Percentiles rank a stretch among this genome's conserved stretches.
These are phyloP conservation scores for Amniataba percoides DNA, from an alignment of 2,797 vertebrate genomes.

Conservation along the genomic window DNA sequence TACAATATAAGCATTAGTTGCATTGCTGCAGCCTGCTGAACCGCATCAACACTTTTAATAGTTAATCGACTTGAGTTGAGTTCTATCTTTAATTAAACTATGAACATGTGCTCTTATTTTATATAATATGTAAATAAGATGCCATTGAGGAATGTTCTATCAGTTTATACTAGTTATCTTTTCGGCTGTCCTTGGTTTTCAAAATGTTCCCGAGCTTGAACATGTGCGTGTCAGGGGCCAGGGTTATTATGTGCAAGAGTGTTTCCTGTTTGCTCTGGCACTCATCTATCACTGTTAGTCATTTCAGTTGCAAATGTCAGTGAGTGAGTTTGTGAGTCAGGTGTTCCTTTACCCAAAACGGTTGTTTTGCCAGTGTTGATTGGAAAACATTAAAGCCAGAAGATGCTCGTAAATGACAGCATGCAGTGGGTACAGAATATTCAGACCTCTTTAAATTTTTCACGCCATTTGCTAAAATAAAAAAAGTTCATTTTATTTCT, in stretches of 20 bases:
- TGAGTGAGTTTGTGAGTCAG: too few species aligned
- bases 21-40: neutral
- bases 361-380: neutral
- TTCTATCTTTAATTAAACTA: neutral
- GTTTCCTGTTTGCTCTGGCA: constrained; percentile 20
- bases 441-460: too few species aligned
- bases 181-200: constrained; percentile 26
- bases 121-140: neutral
- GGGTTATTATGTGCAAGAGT: constrained; percentile 67
- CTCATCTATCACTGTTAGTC: constrained; percentile 57
- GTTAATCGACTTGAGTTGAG: neutral
- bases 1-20: neutral
- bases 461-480: too few species aligned
- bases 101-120: neutral
- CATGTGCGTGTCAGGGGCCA: constrained; percentile 10
- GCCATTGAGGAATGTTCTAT: neutral
- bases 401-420: neutral
- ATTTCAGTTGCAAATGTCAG: constrained; percentile 44
- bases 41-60: neutral
- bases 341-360: constrained; percentile 17
- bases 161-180: neutral
- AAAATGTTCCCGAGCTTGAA: constrained; percentile 18
- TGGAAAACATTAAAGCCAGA: neutral
- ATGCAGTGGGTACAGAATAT: too few species aligned
- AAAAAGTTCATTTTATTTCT: too few species aligned